These are phyloP conservation scores for Pedionomus torquatus DNA, from an alignment of 2,113 vertebrate genomes.

Conservation along the genomic window DNA sequence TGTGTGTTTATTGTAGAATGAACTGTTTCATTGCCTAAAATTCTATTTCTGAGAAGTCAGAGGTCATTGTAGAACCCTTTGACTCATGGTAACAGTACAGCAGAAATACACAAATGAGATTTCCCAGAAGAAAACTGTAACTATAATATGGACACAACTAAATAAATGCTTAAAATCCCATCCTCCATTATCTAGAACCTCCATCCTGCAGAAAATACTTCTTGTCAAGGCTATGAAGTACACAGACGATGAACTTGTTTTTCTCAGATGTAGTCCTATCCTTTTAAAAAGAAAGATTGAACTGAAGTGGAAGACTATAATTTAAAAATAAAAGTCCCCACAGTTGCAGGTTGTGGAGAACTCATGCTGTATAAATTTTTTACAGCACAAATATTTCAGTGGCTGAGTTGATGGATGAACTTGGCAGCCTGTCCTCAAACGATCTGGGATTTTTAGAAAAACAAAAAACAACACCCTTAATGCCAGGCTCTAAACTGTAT, in stretches of 20 bases:
- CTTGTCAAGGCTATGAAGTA: background rate
- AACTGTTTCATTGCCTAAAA: constrained; percentile 14
- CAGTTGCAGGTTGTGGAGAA: constrained; percentile 36
- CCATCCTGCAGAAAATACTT: background rate
- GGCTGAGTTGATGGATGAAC: constrained; percentile 62
- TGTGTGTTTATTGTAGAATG: background rate
- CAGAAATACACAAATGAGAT: background rate
- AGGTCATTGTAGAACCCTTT: constrained; percentile 29
- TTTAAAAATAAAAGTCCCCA: constrained; percentile 53
- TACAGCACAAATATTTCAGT: constrained; percentile 48
- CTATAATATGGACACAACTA: background rate
- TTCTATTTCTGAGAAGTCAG: constrained; percentile 31
- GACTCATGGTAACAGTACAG: background rate
- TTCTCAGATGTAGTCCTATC: background rate
- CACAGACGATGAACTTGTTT: background rate
- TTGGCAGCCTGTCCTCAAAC: constrained; percentile 62
- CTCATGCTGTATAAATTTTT: constrained; percentile 58
- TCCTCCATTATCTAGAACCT: background rate
- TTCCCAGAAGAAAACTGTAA: background rate
- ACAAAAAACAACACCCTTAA: constrained; percentile 48
- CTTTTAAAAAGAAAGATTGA: background rate
- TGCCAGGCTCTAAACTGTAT: constrained; percentile 47
- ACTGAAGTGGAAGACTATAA: constrained; percentile 2
- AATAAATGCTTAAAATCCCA: background rate
- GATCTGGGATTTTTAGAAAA: constrained; percentile 63